A percentile compares a stretch with the other conserved stretches of the same genome.
phyloP scores from a whole-genome alignment of 2,113 vertebrate species.

The Dascyllus trimaculatus region DNA sequence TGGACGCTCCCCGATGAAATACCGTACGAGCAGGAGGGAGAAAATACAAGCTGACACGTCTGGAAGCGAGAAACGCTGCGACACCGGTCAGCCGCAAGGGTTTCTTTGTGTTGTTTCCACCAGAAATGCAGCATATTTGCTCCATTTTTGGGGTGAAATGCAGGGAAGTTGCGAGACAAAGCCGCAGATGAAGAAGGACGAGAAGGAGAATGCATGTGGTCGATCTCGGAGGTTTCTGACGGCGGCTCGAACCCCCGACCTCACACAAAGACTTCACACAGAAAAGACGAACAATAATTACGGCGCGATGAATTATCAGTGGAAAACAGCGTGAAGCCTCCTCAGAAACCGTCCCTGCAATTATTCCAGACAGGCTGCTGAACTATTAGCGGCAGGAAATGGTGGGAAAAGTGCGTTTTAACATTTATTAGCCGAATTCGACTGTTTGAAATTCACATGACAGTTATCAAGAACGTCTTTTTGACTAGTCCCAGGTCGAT shows the following conservation, averaged over 20 bases:
- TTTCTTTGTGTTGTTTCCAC: conserved; percentile 21
- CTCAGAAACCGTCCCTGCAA: no score
- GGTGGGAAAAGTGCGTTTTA: no score
- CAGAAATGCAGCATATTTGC: background rate
- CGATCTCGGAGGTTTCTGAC: no score
- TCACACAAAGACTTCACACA: background rate
- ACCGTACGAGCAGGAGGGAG: background rate
- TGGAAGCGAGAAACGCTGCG: conserved; percentile 12
- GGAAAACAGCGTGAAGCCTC: no score
- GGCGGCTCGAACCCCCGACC: conserved; percentile 41
- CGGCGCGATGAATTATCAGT: no score
- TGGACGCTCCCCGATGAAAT: conserved; percentile 23
- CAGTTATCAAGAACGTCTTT: no score
- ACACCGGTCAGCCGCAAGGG: conserved; percentile 33
- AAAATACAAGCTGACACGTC: conserved; percentile 3
- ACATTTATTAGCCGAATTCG: no score
- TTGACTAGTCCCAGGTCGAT: no score
- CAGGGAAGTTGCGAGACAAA: background rate
- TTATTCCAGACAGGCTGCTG: no score
- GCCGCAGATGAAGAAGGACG: conserved; percentile 19
- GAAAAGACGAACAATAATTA: conserved; percentile 48
- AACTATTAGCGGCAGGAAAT: no score
- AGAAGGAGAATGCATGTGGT: no score
- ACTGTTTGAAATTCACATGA: no score
- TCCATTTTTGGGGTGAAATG: conserved; percentile 28